Base-by-base conservation (phyloP, 2,113 vertebrate species). In the Crypturellus undulatus region DNA sequence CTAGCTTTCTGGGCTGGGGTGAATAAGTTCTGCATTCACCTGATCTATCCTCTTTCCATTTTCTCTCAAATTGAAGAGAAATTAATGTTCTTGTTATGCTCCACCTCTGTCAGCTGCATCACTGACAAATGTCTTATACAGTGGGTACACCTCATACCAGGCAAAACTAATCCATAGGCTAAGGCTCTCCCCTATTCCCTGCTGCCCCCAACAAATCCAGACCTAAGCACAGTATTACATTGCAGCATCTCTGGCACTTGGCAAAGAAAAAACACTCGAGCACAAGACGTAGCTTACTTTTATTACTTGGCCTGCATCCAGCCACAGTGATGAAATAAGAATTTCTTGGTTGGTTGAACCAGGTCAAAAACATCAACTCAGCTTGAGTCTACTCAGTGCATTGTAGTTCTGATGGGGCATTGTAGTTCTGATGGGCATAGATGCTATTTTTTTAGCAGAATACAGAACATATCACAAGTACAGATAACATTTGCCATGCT, bases 341-440 rank as follows among this genome's bases (percentile, higher is more conserved):
- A 87, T 85, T 85, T 87, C 54, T 79, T 77, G 8, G 12, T 87
- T 95, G 43, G n/a, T 73, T 80, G 49, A 94, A 69, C 3, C 8
- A 36, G 51, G 30, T 80, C 67, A 63, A 59, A 82, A 95, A 70
- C 18, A 69, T 54, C 82, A 77, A 16, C 59, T 24, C 84, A 36
- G 24, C 79, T 82, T 93, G 32, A 15, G 26, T 18, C 25, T 87
- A 24, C 30, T 67, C 63, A 49, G 20, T 42, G n/a, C 6, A 26
- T 58, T 95, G n/a, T 58, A 70, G 38, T 49, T 94, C 76, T 88
- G 64, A 87, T 32, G 43, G 91, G 59, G n/a, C 6, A 26, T 58
- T 95, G n/a, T 58, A 70, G 38, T 49, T 94, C 76, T 88, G 64
- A 87, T 32, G 43, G 91, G 59, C 60, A 85, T 28, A 75, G 56